These are phyloP conservation scores for Tenthredo notha DNA, from an alignment of 2,888 invertebrate genomes.

Conservation along the genomic window DNA sequence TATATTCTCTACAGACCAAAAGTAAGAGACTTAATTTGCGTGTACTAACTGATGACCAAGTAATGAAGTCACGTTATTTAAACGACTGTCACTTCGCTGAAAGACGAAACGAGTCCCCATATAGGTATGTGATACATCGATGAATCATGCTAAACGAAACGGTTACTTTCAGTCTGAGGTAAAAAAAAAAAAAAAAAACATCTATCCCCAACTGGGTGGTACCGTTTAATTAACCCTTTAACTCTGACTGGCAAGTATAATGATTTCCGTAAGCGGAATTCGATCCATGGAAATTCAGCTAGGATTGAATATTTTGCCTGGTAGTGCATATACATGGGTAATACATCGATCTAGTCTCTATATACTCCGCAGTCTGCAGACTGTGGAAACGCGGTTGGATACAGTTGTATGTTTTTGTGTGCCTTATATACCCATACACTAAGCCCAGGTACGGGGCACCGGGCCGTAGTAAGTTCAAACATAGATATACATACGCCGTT, in stretches of 20 bases:
- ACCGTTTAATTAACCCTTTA: slow-evolving; percentile 35
- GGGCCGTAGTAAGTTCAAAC: background rate
- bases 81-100: slow-evolving; percentile 29
- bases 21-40: background rate
- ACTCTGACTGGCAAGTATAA: slow-evolving; percentile 3
- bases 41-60: slow-evolving; percentile 34
- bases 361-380: background rate
- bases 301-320: slow-evolving; percentile 29
- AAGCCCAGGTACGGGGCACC: background rate
- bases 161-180: background rate
- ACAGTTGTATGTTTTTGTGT: slow-evolving; percentile 16
- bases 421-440: background rate
- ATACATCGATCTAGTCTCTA: slow-evolving; percentile 18
- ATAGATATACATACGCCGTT: background rate
- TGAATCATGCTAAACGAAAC: background rate
- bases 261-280: slow-evolving; percentile 46
- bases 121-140: background rate
- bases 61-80: slow-evolving; percentile 29
- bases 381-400: slow-evolving; percentile 2
- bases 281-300: slow-evolving; percentile 22
- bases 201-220: slow-evolving; percentile 5
- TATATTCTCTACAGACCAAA: background rate
- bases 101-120: background rate
- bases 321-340: background rate
- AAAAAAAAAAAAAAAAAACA: background rate